Evolutionary conservation across 2,113 vertebrate species (phyloP), one percentile per base, ranked within the genome.

Genomic region (Shinisaurus crocodilurus): DNA sequence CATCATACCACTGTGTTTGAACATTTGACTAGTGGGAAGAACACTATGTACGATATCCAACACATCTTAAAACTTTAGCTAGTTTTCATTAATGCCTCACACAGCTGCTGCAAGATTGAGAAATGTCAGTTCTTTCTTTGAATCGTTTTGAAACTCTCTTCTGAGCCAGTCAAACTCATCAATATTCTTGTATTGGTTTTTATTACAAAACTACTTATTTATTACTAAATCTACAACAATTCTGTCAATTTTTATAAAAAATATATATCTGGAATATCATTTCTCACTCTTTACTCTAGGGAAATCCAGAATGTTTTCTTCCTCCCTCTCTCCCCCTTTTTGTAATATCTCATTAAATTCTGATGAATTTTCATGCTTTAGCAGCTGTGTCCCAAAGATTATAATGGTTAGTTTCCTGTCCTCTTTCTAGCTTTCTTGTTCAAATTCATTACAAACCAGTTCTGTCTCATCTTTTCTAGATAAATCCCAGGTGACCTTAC

Each of bases 311-410:
- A 92, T 85, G 88, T n/a, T 87, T 90, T 76, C 90, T 89, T 32
- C 37, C 8, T 43, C 32, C 15, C 48, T n/a, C 29, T 54, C 29
- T 5, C 48, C 6, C 0, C 91, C 92, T 70, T 72, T 84, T 67
- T 32, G 79, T 10, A 91, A 48, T 84, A 92, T 69, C 91, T 91
- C 90, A 94, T 93, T 93, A 93, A 94, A 93, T 65, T 54, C 69
- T 90, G 87, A 95, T 95, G 40, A 94, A 94, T 94, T 95, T 88
- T 90, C 88, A 83, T 95, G 84, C 94, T 67, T 74, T 91, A 85
- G 43, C 85, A 92, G 88, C 76, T 89, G 89, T 94, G 80, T 83
- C 89, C 88, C 80, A 88, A 50, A 67, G 57, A 91, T 37, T 90
- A 15, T 23, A 91, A 93, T 57, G 13, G 45, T 72, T 83, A 88